A percentile compares a stretch with the other conserved stretches of the same genome.
These are phyloP conservation scores for Pentalonia nigronervosa DNA, from an alignment of 1,140 invertebrate genomes.

Conservation along the genomic window DNA sequence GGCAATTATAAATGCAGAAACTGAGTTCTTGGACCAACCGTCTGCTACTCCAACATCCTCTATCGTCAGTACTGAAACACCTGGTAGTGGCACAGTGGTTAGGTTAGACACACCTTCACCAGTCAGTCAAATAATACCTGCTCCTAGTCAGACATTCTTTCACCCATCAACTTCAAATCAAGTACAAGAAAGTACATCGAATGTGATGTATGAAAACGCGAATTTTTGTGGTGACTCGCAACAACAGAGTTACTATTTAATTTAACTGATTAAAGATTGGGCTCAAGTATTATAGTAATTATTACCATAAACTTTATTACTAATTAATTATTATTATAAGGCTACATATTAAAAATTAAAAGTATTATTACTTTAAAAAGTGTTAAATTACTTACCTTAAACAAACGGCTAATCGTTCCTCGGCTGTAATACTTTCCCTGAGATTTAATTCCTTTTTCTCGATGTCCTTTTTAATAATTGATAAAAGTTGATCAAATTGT, in stretches of 20 bases:
- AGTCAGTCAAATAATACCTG: constrained; percentile 30
- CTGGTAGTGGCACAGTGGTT: neutral
- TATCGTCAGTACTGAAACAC: constrained; percentile 37
- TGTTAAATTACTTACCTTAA: too few relatives aligned
- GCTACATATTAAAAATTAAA: constrained; percentile 19
- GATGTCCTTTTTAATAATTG: constrained; percentile 31
- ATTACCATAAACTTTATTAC: constrained; percentile 17
- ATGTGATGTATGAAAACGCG: constrained; percentile 22
- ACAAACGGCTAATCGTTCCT: too few relatives aligned
- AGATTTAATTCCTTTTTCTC: constrained; percentile 35
- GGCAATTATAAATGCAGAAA: constrained; percentile 39
- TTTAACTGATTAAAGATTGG: neutral
- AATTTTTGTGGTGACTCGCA: constrained; percentile 17
- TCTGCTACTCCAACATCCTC: constrained; percentile 33
- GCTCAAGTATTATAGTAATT: constrained; percentile 31
- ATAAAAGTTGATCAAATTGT: constrained; percentile 43
- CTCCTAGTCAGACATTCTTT: constrained; percentile 7
- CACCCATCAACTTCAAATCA: constrained; percentile 20
- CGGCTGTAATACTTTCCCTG: neutral
- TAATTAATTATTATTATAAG: constrained; percentile 33
- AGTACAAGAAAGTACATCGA: constrained; percentile 13
- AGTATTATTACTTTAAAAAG: constrained; percentile 2
- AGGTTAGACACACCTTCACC: constrained; percentile 20
- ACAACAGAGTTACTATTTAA: constrained; percentile 16
- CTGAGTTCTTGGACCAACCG: constrained; percentile 1